Evolutionary conservation across 2,113 vertebrate genomes (phyloP).

Genomic region (Psittacara wagleri): DNA sequence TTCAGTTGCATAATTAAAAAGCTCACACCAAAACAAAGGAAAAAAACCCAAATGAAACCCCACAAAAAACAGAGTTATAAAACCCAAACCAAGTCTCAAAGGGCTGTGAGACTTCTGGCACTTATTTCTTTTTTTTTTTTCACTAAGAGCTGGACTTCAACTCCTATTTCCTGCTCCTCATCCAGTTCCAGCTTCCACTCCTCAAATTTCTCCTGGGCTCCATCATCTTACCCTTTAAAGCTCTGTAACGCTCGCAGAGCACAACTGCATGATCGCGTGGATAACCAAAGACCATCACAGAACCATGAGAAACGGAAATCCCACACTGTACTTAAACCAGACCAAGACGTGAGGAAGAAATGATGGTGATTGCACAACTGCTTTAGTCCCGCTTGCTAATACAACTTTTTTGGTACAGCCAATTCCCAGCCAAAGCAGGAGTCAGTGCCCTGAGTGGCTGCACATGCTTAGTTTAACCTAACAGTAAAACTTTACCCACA

Average conservation of each 20-base stretch:
- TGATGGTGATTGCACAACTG: neutral
- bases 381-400: neutral
- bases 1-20: neutral
- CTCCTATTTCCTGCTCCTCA: neutral
- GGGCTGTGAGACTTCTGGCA: neutral
- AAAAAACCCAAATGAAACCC: neutral
- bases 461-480: neutral
- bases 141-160: neutral
- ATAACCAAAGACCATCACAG: neutral
- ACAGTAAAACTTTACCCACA: neutral
- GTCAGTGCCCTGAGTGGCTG: neutral
- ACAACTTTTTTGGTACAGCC: neutral
- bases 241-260: neutral
- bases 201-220: neutral
- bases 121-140: neutral
- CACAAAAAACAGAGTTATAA: neutral
- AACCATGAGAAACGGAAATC: neutral
- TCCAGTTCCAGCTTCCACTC: neutral
- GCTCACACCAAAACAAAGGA: neutral
- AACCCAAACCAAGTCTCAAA: neutral
- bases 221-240: neutral
- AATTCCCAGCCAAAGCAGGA: neutral
- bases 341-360: neutral
- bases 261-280: fast-evolving
- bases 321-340: neutral